These are phyloP conservation scores for Crocallis elinguaria DNA, from an alignment of 2,888 invertebrate genomes.

Conservation along the genomic window DNA sequence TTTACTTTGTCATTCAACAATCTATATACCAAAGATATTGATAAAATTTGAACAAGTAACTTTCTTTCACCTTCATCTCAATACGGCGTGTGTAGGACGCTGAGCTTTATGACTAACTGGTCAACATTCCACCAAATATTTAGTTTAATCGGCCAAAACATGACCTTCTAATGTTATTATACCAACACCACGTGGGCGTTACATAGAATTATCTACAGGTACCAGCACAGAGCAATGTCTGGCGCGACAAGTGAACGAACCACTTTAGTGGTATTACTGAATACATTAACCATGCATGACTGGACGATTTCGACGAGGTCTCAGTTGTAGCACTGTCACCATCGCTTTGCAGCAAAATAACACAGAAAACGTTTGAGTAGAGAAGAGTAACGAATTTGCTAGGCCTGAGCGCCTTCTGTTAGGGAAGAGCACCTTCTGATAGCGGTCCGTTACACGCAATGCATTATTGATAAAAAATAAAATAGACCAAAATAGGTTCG, in stretches of 20 bases:
- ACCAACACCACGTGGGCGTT: conserved; percentile 28
- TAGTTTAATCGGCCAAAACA: conserved; percentile 37
- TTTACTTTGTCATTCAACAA: background rate
- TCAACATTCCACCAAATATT: conserved; percentile 26
- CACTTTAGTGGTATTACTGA: conserved; percentile 41
- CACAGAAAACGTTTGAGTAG: background rate
- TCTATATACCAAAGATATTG: background rate
- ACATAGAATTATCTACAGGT: conserved; percentile 14
- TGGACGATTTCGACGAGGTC: conserved; percentile 38
- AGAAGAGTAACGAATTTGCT: background rate
- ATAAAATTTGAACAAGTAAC: background rate
- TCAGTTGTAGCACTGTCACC: background rate
- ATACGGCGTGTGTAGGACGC: conserved; percentile 28
- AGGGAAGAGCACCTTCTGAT: too few relatives aligned
- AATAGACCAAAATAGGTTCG: too few relatives aligned
- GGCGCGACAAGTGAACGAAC: conserved; percentile 34
- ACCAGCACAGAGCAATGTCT: conserved; percentile 22
- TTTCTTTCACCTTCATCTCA: conserved; percentile 18
- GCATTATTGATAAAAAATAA: background rate
- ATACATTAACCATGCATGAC: conserved; percentile 53
- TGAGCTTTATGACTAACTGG: conserved; percentile 24
- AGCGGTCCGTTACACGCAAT: too few relatives aligned
- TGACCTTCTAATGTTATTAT: conserved; percentile 36
- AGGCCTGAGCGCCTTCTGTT: too few relatives aligned
- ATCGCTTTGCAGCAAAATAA: background rate